Base-by-base conservation (phyloP, 1,140 invertebrate species). In the Dolichoris vasculosae region DNA sequence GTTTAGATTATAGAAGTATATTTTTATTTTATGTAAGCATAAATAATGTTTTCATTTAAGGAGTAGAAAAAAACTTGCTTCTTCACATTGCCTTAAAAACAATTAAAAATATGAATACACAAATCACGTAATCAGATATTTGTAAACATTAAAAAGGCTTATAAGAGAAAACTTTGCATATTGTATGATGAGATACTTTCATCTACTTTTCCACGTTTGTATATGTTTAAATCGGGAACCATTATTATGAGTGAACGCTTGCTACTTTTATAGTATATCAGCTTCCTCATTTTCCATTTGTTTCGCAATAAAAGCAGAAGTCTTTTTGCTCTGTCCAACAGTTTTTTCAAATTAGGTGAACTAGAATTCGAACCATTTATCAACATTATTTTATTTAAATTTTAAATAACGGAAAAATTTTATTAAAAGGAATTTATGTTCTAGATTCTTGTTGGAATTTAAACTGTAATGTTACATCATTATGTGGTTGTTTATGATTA, bases 341-440 rank as follows among this genome's bases (percentile, higher is more conserved):
- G 71, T 75, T 76, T 83, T 26, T 71, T 55, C n/a, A 76, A 76
- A 75, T 83, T 75, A 46, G 67, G 32, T 4, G 4, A 23, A 38
- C 8, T 20, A 20, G 15, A 13, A 3, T 9, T 67, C 63, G 30
- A 30, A 26, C 7, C 69, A 43, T 32, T 40, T 73, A 73, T 73
- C 35, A 2, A 20, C 69, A 43, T 73, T 43, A 35, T 73, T 43
- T 43, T 26, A 0, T 26, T 40, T 6, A 17, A 9, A 67, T 15
- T 43, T 59, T 73, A 43, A 40, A 43, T 35, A 20, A 2, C 32
- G 67, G n/a, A 15, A 26, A 1, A 26, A 13, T 23, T 59, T 26
- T 23, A 32, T 43, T 55, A 7, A 59, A 43, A 79, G 35, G 23
- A 48, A 38, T 23, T 23, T 40, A 26, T 59, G 23, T 26, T 26